Evolutionary conservation across 2,797 vertebrate genomes (phyloP).

Genomic region (Poeciliopsis paucimaculata): DNA sequence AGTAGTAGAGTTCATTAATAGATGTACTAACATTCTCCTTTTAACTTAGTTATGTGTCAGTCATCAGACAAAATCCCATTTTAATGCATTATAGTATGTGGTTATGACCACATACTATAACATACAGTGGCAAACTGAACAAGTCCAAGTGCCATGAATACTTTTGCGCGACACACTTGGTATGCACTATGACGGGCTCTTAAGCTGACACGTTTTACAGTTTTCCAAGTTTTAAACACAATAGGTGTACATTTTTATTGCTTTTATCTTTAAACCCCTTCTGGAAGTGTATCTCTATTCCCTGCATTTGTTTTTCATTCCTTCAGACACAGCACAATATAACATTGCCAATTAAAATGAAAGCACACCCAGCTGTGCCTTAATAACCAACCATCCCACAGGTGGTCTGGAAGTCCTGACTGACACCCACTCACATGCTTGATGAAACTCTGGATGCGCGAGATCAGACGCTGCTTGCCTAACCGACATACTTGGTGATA

Average conservation of each 20-base stretch:
- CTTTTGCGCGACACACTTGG: not conserved
- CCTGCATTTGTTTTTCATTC: slow-evolving; percentile 30
- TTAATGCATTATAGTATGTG: no score
- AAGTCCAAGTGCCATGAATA: not conserved
- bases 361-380: slow-evolving; percentile 42
- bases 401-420: slow-evolving; percentile 34
- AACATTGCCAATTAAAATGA: slow-evolving; percentile 53
- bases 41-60: not conserved
- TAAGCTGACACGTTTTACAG: not conserved
- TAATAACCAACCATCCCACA: slow-evolving; percentile 48
- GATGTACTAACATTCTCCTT: not conserved
- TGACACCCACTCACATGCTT: slow-evolving; percentile 22
- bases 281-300: slow-evolving; percentile 23
- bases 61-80: not conserved
- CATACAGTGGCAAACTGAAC: not conserved
- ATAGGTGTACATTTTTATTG: slow-evolving; percentile 13
- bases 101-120: not conserved
- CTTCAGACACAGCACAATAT: slow-evolving; percentile 15
- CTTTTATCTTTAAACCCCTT: slow-evolving; percentile 17
- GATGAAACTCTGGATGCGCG: slow-evolving; percentile 3
- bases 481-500: slow-evolving; percentile 51
- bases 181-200: slow-evolving; percentile 13
- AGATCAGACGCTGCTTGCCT: slow-evolving; percentile 16
- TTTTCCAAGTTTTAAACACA: slow-evolving; percentile 11
- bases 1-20: not conserved